These are phyloP conservation scores for Steinernema khuongi DNA, from an alignment of 1,140 invertebrate species.

Conservation along the genomic window DNA sequence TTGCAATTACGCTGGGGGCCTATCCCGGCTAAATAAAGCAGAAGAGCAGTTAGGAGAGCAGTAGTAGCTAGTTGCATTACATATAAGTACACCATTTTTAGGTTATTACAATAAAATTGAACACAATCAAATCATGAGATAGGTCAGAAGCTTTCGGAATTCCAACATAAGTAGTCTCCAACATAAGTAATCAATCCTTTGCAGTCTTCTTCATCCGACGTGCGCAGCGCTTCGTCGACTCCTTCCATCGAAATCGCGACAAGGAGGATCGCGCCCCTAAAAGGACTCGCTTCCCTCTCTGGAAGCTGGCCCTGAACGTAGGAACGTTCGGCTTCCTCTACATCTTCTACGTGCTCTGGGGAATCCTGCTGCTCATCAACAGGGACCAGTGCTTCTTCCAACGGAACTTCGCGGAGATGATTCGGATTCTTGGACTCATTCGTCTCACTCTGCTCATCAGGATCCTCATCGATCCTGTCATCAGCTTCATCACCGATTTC, in stretches of 20 bases:
- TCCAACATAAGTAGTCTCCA: too few species aligned
- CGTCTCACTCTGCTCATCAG: constrained; percentile 27
- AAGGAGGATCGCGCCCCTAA: background rate
- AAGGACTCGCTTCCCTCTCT: constrained; percentile 43
- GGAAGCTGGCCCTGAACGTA: constrained; percentile 50
- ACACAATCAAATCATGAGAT: too few species aligned
- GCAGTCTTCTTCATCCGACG: constrained; percentile 41
- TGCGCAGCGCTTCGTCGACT: constrained; percentile 40
- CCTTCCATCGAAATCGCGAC: constrained; percentile 31
- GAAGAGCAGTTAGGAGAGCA: too few species aligned
- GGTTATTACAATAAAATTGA: too few species aligned
- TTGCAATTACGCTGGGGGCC: too few species aligned
- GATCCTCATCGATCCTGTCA: constrained; percentile 34
- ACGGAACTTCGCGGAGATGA: constrained; percentile 34
- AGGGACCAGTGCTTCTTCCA: constrained; percentile 32
- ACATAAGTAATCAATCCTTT: too few species aligned
- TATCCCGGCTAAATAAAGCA: too few species aligned
- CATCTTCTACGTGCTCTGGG: constrained; percentile 50
- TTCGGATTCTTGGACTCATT: constrained; percentile 27
- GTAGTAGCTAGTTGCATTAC: too few species aligned
- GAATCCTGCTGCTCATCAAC: constrained; percentile 26
- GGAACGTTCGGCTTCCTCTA: constrained; percentile 48
- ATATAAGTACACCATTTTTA: too few species aligned
- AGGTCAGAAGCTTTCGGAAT: too few species aligned
- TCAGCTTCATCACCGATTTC: constrained; percentile 34